Evolutionary conservation across 2,888 invertebrate genomes (phyloP).

Genomic region (Leptinotarsa haldemani): DNA sequence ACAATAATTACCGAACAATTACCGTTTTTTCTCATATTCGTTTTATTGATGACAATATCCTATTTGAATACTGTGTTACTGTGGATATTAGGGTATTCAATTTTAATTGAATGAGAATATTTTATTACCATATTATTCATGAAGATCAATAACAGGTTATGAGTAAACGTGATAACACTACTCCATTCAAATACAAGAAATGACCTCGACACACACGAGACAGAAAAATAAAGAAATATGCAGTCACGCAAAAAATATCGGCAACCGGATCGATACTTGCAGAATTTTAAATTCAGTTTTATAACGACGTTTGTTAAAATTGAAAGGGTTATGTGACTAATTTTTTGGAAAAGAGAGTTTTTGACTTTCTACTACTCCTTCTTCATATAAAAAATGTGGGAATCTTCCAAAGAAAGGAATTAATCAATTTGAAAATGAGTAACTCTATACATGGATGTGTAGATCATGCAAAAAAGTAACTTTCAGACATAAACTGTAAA

Average conservation of each 20-base stretch:
- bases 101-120: background rate
- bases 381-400: too few species aligned
- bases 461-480: too few species aligned
- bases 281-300: too few species aligned
- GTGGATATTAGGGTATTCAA: background rate
- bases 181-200: background rate
- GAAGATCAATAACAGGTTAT: background rate
- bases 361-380: too few species aligned
- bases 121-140: background rate
- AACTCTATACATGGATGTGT: too few species aligned
- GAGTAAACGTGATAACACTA: background rate
- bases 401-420: too few species aligned
- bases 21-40: background rate
- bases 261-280: conserved; percentile 1
- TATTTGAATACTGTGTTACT: background rate
- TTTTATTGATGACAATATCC: background rate
- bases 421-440: too few species aligned
- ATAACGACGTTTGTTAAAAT: too few species aligned
- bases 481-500: too few species aligned
- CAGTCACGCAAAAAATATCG: background rate
- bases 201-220: conserved; percentile 5
- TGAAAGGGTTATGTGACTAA: too few species aligned
- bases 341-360: too few species aligned
- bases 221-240: background rate
- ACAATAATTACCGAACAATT: background rate